A percentile compares a stretch with the other conserved stretches of the same genome.
phyloP scores from a whole-genome alignment of 1,140 invertebrate species.

The Penaeus chinensis region DNA sequence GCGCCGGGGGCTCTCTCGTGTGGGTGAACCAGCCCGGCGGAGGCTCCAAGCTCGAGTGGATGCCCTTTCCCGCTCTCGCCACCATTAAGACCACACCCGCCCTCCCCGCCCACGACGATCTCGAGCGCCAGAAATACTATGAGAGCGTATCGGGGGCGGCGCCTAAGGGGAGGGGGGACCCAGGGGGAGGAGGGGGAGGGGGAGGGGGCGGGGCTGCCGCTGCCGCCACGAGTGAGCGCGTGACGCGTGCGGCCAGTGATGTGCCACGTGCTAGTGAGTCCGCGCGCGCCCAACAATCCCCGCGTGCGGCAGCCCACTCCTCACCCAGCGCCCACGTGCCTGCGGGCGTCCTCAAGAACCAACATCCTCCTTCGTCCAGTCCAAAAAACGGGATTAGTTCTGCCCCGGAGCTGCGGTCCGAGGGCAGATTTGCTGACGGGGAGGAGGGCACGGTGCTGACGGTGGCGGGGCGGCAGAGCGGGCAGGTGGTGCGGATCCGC shows the following conservation, averaged over 20 bases:
- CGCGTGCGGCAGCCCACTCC: slow-evolving; percentile 4
- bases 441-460: slow-evolving; percentile 57
- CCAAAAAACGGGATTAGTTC: slow-evolving; percentile 60
- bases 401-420: slow-evolving; percentile 59
- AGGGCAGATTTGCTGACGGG: slow-evolving; percentile 55
- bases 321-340: slow-evolving; percentile 10
- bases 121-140: slow-evolving; percentile 13
- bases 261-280: slow-evolving; percentile 47
- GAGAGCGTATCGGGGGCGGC: slow-evolving; percentile 16
- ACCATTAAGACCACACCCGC: slow-evolving; percentile 59
- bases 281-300: slow-evolving; percentile 21
- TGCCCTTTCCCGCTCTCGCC: slow-evolving; percentile 58
- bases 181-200: slow-evolving; percentile 8
- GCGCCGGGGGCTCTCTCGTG: slow-evolving; percentile 50
- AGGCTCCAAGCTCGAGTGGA: slow-evolving; percentile 63
- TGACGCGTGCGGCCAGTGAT: slow-evolving; percentile 41
- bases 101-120: slow-evolving; percentile 29
- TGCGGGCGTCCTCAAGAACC: neutral
- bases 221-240: slow-evolving; percentile 15
- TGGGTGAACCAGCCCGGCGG: slow-evolving; percentile 63
- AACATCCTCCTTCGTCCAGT: slow-evolving; percentile 36
- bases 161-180: slow-evolving; percentile 28
- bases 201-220: slow-evolving; percentile 27
- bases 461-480: slow-evolving; percentile 53
- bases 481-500: slow-evolving; percentile 61